Evolutionary conservation across 30 jellyfish, hydroid and myxozoan genomes (phyloP), one percentile per base, ranked within the genome.

Genomic region (Aurelia aurita complex sp. Pacific): DNA sequence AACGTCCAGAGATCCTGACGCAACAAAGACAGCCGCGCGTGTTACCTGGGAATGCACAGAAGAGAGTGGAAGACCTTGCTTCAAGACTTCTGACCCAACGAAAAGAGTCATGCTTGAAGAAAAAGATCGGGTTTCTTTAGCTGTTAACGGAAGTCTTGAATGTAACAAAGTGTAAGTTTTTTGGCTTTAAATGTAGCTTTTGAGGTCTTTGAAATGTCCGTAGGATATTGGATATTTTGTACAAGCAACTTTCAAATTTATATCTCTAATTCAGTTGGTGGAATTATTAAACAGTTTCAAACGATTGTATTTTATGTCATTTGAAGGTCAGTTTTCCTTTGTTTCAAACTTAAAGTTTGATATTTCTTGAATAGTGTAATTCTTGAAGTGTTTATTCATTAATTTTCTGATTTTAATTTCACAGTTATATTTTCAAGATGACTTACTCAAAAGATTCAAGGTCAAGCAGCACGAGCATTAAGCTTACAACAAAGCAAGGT

Each of bases 1-100:
- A n/a, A 73, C 82, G 14, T 86, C 95, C 2, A 23, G 0, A 1
- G 95, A 86, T 70, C 95, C 89, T 40, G 89, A 73, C 60, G 40
- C 18, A 10, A 75, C 95, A 2, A 80, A 69, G 40, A 71, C 59
- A 68, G 42, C 74, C 1, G 18, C 82, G 7, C 16, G 69, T 29
- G 74, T 13, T 36, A 4, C 62, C 29, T 84, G 93, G 93, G 78
- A 77, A 17, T 74, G 91, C 53, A 62, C 42, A 32, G 87, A 84
- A 9, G 53, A 84, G 34, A 57, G n/a, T 42, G 93, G 93, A 14
- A 36, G 35, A 18, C 93, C 93, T 18, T 73, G 93, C 54, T 61
- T 73, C 17, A 63, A 73, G 12, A 74, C 57, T 23, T 84, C 87
- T 52, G 66, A 74, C 34, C 79, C 65, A 19, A 15, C 53, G 13